Conservation (phyloP, 1,140 invertebrate species). For the Harpegnathos saltator region DNA sequence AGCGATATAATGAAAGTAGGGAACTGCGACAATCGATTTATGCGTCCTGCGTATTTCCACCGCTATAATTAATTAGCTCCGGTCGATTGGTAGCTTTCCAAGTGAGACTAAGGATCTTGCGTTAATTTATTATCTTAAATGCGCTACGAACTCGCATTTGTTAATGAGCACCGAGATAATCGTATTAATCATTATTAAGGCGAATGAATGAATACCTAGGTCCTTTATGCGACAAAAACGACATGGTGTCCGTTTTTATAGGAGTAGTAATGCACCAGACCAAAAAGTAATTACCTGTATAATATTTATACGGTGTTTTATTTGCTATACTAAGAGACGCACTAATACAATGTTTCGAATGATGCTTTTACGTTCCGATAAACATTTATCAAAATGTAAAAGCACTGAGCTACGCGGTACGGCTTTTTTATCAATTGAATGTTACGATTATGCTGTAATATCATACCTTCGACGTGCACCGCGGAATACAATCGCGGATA, state of each 20-base stretch:
- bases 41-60: conserved; percentile 40
- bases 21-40: conserved; percentile 51
- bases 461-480: not conserved
- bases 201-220: not conserved
- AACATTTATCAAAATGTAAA: too few species aligned
- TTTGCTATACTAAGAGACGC: too few species aligned
- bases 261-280: too few species aligned
- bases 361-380: too few species aligned
- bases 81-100: conserved; percentile 44
- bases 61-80: conserved; percentile 57
- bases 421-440: too few species aligned
- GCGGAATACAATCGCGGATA: not conserved
- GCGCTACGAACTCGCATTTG: conserved; percentile 19
- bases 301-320: too few species aligned
- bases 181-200: conserved; percentile 43
- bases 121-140: conserved; percentile 47
- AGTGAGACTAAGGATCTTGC: conserved; percentile 28
- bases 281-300: too few species aligned
- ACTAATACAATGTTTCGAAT: too few species aligned
- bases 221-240: not conserved
- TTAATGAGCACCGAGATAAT: conserved; percentile 17
- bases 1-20: conserved; percentile 49
- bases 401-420: too few species aligned
- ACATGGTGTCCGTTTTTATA: not conserved
- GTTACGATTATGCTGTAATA: too few species aligned